phyloP scores from a whole-genome alignment of 2,797 vertebrate species.

The Ibycter americanus region DNA sequence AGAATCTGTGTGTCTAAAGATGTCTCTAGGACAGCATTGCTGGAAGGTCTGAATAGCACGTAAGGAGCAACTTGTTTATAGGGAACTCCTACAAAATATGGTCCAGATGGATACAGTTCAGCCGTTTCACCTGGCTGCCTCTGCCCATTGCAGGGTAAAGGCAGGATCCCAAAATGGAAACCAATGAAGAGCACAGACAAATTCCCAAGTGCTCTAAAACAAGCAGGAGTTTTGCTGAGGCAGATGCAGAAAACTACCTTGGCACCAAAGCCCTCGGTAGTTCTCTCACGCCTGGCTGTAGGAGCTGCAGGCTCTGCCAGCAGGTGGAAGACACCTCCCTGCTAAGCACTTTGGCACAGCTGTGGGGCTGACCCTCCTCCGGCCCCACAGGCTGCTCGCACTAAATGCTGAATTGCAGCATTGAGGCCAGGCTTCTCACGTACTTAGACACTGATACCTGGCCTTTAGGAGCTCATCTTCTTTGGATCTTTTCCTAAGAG shows the following conservation, averaged over 20 bases:
- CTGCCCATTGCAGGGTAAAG: neutral
- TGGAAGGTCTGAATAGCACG: neutral
- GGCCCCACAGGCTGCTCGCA: neutral
- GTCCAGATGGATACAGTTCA: neutral
- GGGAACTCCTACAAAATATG: neutral
- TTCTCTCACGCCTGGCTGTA: neutral
- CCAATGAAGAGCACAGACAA: neutral
- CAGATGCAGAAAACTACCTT: neutral
- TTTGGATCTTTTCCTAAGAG: neutral
- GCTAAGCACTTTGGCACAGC: neutral
- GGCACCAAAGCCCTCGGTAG: neutral
- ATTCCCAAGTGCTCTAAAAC: neutral
- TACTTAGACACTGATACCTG: neutral
- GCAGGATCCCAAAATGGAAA: neutral
- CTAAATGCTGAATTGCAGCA: neutral
- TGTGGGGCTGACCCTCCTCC: neutral
- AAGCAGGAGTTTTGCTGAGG: neutral
- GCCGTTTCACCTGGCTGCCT: neutral
- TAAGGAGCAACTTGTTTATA: neutral
- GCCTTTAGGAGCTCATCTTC: neutral
- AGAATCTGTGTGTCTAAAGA: neutral
- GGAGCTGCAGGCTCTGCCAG: neutral
- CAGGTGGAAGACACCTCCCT: neutral
- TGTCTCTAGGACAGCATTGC: neutral
- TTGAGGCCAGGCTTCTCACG: neutral